phyloP scores from a whole-genome alignment of 2,888 invertebrate genomes.

The Heterodera filipjevi region DNA sequence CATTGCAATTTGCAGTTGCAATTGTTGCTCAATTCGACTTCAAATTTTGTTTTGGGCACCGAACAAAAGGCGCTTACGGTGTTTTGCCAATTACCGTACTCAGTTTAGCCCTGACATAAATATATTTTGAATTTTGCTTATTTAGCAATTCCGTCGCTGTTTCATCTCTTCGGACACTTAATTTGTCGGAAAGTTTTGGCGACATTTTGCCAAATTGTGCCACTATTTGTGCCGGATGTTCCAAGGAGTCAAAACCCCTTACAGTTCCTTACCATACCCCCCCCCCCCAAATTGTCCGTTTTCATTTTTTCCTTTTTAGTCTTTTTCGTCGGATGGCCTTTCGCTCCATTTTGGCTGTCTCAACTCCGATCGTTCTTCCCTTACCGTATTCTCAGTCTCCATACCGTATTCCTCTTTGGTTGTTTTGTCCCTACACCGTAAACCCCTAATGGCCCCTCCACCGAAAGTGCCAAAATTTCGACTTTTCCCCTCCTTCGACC shows the following conservation, averaged over 20 bases:
- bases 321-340: background rate
- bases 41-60: background rate
- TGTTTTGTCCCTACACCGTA: background rate
- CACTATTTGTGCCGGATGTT: background rate
- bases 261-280: background rate
- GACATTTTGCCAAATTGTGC: slow-evolving; percentile 1
- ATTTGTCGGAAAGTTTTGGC: background rate
- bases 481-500: slow-evolving; percentile 29
- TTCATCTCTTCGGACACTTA: background rate
- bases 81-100: slow-evolving; percentile 2
- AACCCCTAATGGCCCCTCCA: background rate
- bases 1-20: background rate
- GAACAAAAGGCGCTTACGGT: background rate
- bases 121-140: background rate
- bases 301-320: background rate
- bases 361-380: background rate
- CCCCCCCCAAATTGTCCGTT: background rate
- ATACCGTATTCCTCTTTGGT: background rate
- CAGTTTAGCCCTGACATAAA: background rate
- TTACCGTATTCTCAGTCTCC: slow-evolving; percentile 1
- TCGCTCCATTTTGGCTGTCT: background rate
- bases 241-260: background rate
- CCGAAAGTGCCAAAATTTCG: slow-evolving; percentile 12
- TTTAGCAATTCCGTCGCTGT: background rate
- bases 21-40: background rate